Conservation (phyloP, 1,140 invertebrate genomes). For the Solenopsis invicta region DNA sequence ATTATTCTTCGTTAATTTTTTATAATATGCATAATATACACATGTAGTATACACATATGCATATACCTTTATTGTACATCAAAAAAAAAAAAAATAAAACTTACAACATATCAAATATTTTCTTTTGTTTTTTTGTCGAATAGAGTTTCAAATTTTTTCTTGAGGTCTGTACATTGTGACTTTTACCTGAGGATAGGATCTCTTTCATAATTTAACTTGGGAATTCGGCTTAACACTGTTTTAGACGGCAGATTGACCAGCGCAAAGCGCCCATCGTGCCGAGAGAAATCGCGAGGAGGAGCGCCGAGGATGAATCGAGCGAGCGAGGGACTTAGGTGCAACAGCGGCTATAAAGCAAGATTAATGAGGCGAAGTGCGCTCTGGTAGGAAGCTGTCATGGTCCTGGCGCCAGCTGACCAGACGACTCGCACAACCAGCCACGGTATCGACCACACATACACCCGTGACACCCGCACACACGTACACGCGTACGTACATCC, state of each 20-base stretch:
- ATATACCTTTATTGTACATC: background rate
- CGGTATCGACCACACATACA: slow-evolving; percentile 53
- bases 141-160: background rate
- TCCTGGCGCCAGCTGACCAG: slow-evolving; percentile 79
- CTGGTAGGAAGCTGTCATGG: slow-evolving; percentile 74
- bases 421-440: slow-evolving; percentile 52
- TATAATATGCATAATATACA: background rate
- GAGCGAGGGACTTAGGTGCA: slow-evolving; percentile 71
- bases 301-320: slow-evolving; percentile 25
- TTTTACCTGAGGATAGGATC: background rate
- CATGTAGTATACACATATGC: background rate
- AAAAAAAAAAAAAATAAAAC: background rate
- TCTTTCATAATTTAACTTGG: background rate
- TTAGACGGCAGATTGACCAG: slow-evolving; percentile 28
- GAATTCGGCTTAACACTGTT: slow-evolving; percentile 36
- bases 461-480: slow-evolving; percentile 35
- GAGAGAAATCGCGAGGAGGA: slow-evolving; percentile 52
- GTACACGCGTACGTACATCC: background rate
- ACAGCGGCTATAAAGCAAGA: slow-evolving; percentile 76
- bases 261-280: background rate
- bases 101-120: background rate
- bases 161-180: too few species aligned
- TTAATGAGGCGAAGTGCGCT: slow-evolving; percentile 80
- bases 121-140: background rate
- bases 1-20: background rate